Percentiles rank a stretch among this genome's conserved stretches.
Evolutionary conservation across 2,113 vertebrate genomes (phyloP).

Genomic region (Albula glossodonta): DNA sequence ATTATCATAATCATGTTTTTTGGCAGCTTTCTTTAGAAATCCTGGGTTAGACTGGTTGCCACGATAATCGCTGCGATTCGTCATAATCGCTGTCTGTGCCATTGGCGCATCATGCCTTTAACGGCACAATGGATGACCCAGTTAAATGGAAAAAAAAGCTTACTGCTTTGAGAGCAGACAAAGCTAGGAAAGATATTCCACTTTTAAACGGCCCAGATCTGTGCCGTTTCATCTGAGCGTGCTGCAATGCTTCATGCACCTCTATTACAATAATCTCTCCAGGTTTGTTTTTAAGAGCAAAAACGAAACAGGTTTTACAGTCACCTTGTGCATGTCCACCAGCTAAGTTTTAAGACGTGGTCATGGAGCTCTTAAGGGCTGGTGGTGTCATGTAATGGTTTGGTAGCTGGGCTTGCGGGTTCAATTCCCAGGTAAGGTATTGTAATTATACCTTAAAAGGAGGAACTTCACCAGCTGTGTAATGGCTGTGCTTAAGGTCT

Average conservation of each 20-base stretch:
- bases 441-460: too few species aligned
- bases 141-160: slow-evolving; percentile 38
- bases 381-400: too few species aligned
- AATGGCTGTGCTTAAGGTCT: too few species aligned
- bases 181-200: neutral
- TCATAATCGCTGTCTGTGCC: slow-evolving; percentile 48
- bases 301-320: neutral
- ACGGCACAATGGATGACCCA: slow-evolving; percentile 55
- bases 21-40: neutral
- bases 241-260: neutral
- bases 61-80: neutral
- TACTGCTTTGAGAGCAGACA: slow-evolving; percentile 1
- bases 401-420: too few species aligned
- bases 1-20: neutral
- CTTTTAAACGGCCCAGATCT: neutral
- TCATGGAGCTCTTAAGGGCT: neutral
- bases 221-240: neutral
- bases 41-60: slow-evolving; percentile 5
- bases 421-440: too few species aligned
- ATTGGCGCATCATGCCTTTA: slow-evolving; percentile 38
- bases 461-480: too few species aligned
- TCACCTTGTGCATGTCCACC: neutral
- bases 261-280: neutral
- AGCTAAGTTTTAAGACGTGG: neutral
- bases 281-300: neutral